Evolutionary conservation across 2,797 vertebrate genomes (phyloP).

Genomic region (Smutsia gigantea): DNA sequence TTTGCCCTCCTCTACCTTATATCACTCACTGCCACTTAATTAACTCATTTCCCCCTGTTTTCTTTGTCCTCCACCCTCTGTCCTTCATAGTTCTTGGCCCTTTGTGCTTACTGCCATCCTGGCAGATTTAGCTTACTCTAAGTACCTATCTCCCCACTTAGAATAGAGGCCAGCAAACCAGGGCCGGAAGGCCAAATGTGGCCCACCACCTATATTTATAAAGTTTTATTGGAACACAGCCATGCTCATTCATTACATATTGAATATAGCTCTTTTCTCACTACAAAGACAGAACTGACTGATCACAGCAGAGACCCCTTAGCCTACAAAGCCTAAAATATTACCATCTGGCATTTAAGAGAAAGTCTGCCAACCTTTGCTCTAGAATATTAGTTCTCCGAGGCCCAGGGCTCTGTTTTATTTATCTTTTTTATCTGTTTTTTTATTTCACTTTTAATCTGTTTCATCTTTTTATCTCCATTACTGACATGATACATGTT

Average conservation of each 20-base stretch:
- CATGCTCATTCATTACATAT: neutral
- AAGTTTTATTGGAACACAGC: slow-evolving; percentile 36
- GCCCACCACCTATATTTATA: neutral
- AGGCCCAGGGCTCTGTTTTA: neutral
- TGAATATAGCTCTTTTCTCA: neutral
- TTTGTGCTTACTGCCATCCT: neutral
- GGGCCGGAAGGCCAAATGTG: neutral
- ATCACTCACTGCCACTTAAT: rapidly evolving
- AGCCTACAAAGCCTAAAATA: neutral
- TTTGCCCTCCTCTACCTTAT: neutral
- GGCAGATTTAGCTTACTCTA: neutral
- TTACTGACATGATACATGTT: neutral
- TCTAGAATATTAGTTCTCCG: neutral
- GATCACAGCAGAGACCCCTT: neutral
- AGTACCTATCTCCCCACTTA: neutral
- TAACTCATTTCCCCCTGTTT: neutral
- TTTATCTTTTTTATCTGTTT: neutral
- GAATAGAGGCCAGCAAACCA: neutral
- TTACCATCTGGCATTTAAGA: neutral
- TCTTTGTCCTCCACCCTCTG: neutral
- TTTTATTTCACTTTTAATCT: too few relatives aligned
- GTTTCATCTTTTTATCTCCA: neutral
- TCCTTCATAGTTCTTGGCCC: neutral
- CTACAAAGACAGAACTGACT: neutral
- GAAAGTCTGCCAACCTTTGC: neutral